Evolutionary conservation across 2,797 vertebrate species (phyloP).

Genomic region (Ctenopoma kingsleyae): DNA sequence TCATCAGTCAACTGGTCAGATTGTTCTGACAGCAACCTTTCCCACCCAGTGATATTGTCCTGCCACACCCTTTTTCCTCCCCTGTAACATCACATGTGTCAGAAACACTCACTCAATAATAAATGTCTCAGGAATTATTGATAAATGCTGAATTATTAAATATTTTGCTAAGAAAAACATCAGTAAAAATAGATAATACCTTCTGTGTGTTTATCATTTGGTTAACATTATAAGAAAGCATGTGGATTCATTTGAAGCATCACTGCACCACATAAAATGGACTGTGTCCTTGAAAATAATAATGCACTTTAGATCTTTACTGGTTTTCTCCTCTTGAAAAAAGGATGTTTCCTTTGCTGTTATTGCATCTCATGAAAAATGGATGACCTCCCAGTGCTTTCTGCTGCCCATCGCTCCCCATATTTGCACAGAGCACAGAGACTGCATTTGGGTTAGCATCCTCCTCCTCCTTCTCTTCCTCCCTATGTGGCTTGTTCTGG

Average conservation of each 20-base stretch:
- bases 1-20: constrained; percentile 31
- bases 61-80: constrained; percentile 38
- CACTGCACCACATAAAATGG: constrained; percentile 34
- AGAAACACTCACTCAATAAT: constrained; percentile 60
- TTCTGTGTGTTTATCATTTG: constrained; percentile 18
- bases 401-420: constrained; percentile 63
- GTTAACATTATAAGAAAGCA: constrained; percentile 5
- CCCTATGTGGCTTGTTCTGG: constrained; percentile 46
- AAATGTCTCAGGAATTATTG: constrained; percentile 67
- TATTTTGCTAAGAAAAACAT: constrained; percentile 36
- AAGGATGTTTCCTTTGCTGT: constrained; percentile 80
- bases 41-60: constrained; percentile 1
- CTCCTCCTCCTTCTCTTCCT: constrained; percentile 23
- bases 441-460: constrained; percentile 70
- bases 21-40: constrained; percentile 30
- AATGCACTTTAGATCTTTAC: constrained; percentile 56
- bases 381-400: constrained; percentile 77
- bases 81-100: constrained; percentile 22
- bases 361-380: constrained; percentile 83
- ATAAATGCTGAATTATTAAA: constrained; percentile 66
- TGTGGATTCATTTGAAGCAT: constrained; percentile 19
- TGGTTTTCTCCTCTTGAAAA: constrained; percentile 57
- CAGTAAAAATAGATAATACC: constrained; percentile 15
- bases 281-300: constrained; percentile 62
- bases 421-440: constrained; percentile 71